Conservation (phyloP, 2,888 invertebrate species). For the Julus scanicus region DNA sequence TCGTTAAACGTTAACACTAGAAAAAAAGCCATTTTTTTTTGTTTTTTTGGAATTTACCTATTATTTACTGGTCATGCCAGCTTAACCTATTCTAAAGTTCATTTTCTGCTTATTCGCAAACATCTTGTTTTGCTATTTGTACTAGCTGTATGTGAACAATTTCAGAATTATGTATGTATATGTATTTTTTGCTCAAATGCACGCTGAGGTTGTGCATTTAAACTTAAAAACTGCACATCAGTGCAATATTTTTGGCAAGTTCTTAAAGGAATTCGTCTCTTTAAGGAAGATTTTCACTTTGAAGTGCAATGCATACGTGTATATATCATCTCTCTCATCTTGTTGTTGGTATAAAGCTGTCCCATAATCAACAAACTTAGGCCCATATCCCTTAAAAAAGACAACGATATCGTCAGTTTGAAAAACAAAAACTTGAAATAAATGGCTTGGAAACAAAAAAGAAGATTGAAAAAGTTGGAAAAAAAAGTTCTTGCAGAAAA, state of each 20-base stretch:
- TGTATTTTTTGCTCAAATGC: no score
- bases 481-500: neutral
- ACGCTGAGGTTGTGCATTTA: no score
- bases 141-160: no score
- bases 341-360: conserved; percentile 6
- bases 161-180: no score
- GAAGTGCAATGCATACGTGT: neutral
- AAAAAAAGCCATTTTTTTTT: neutral
- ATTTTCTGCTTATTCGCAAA: neutral
- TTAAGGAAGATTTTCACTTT: neutral
- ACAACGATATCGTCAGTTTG: neutral
- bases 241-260: neutral
- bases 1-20: neutral
- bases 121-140: no score
- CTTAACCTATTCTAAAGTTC: neutral
- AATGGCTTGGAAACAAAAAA: conserved; percentile 25
- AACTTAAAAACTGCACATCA: no score
- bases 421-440: conserved; percentile 1
- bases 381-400: neutral
- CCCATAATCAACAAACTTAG: conserved; percentile 13
- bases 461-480: neutral
- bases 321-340: conserved; percentile 27
- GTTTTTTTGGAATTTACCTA: neutral
- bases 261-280: neutral
- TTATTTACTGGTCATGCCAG: neutral